Evolutionary conservation across 2,113 vertebrate genomes (phyloP).

Genomic region (Poeciliopsis retropinna): DNA sequence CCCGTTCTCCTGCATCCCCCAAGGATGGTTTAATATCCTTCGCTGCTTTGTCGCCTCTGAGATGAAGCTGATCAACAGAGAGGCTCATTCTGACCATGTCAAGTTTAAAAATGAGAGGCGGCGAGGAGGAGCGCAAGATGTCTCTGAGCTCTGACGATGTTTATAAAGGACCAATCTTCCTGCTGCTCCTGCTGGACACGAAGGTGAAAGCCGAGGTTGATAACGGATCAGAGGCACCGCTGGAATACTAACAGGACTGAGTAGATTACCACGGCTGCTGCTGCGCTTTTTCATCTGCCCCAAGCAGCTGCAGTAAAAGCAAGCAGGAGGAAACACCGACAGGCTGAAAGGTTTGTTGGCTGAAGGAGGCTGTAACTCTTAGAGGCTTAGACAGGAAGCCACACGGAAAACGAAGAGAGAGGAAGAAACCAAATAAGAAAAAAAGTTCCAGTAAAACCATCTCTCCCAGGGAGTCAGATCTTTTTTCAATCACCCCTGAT

Average conservation of each 20-base stretch:
- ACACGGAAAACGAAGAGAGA: conserved; percentile 9
- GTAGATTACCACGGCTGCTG: conserved; percentile 54
- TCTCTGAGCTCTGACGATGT: conserved; percentile 25
- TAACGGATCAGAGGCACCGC: conserved; percentile 51
- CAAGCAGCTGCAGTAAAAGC: conserved; percentile 65
- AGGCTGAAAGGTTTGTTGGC: conserved; percentile 51
- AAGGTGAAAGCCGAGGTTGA: conserved; percentile 60
- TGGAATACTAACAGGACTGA: conserved; percentile 65
- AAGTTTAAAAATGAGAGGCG: conserved; percentile 59
- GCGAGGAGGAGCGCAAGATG: neutral
- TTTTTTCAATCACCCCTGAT: neutral
- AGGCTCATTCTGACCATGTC: conserved; percentile 67
- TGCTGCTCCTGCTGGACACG: conserved; percentile 48
- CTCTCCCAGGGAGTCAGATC: neutral
- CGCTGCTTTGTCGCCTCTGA: conserved; percentile 20
- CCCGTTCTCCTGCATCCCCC: conserved; percentile 7
- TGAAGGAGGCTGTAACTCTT: conserved; percentile 58
- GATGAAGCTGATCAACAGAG: conserved; percentile 60
- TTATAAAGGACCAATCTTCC: conserved; percentile 48
- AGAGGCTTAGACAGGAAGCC: conserved; percentile 49
- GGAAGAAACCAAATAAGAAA: conserved; percentile 6
- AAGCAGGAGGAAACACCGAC: conserved; percentile 17
- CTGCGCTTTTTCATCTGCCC: conserved; percentile 35
- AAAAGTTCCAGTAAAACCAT: neutral
- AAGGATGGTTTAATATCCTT: conserved; percentile 59